Evolutionary conservation across 2,888 invertebrate species (phyloP), one percentile per base, ranked within the genome.

Genomic region (Galeruca laticollis): DNA sequence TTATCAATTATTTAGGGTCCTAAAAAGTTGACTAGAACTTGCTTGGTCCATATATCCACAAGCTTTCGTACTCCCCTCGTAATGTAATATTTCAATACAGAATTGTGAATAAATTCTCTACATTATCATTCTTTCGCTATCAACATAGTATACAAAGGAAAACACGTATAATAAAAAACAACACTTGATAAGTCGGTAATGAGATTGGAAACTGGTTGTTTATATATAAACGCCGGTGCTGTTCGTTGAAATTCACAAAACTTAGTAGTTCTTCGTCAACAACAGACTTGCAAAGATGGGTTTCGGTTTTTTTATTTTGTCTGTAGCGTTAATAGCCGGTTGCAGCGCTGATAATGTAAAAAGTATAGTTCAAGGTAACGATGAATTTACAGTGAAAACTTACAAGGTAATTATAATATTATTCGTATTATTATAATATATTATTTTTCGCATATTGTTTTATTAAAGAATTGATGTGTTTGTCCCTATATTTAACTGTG

Each of bases 341-440:
- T 52, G 52, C n/a, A 52, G 26, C 11, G n/a, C 52, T 8, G 52
- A 52, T 4, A 31, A 31, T 11, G 15, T 21, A 6, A 26, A 26
- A 52, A 52, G 52, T n/a, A 31, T 52, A 6, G 52, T 52, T 52
- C 52, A 21, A 21, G 26, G 52, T 31, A 52, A 52, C 8, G 21
- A 21, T 13, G 52, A 52, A 13, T 52, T 52, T 52, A 52, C 52
- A 11, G 21, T 15, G 31, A 52, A 52, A 21, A 52, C 52, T 2
- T 52, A 21, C 52, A n/a, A 13, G 52, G 52, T 52, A 31, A 52
- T 9, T 47, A 18, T 18, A n/a, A 47, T 15, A 47, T 37, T 37
- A 9, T 37, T 15, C 6, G 2, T 47, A 8, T 18, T 37, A 13
- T 43, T 9, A 40, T 10, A 40, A 11, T 40, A 10, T 40, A 40